phyloP scores from a whole-genome alignment of 2,888 invertebrate species.

The Bruchidius siliquastri region DNA sequence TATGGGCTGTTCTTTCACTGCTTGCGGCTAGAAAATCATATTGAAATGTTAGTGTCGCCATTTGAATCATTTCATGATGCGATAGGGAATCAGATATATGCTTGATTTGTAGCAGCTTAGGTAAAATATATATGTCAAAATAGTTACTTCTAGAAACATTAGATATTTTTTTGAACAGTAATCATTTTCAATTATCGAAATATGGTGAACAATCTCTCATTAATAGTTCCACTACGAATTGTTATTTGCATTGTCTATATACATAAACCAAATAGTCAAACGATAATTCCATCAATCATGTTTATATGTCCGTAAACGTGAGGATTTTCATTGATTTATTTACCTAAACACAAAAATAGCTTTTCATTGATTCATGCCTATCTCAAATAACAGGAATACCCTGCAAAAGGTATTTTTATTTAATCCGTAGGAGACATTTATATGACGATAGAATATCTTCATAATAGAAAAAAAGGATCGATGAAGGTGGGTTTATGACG shows the following conservation, averaged over 20 bases:
- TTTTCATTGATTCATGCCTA: background rate
- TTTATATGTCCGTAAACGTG: background rate
- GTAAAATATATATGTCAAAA: too few species aligned
- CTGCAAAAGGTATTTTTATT: background rate
- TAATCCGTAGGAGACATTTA: background rate
- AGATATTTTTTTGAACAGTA: too few species aligned
- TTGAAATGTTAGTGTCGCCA: too few species aligned
- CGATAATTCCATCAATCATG: background rate
- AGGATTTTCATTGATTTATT: background rate
- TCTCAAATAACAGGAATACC: background rate
- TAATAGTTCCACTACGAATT: too few species aligned
- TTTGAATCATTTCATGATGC: too few species aligned
- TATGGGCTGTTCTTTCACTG: background rate
- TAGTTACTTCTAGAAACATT: too few species aligned
- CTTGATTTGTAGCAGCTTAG: too few species aligned
- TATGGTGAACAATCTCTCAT: too few species aligned
- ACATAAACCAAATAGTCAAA: background rate
- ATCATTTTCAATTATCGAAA: too few species aligned
- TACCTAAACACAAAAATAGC: background rate
- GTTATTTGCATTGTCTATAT: background rate
- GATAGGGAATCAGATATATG: too few species aligned
- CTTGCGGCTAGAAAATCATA: background rate
- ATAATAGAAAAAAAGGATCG: background rate
- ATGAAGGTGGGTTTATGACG: background rate
- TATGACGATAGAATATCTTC: background rate